Conservation (phyloP, 2,113 vertebrate genomes). For the Cranoglanis bouderius region DNA sequence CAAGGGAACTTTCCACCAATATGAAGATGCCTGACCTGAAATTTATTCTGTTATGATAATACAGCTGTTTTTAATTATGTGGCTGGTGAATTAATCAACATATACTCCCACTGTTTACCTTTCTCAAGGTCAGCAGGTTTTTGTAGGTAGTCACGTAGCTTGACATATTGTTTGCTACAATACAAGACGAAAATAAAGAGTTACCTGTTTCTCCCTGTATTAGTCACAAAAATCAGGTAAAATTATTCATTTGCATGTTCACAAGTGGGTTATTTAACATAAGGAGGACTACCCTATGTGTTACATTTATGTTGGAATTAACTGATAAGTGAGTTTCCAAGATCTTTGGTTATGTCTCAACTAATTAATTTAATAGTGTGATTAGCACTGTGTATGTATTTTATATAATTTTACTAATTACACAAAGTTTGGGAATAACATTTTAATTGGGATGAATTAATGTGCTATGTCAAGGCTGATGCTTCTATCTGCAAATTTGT, state of each 20-base stretch:
- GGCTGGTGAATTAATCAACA: constrained; percentile 49
- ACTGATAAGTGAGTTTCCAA: background rate
- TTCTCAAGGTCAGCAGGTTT: constrained; percentile 41
- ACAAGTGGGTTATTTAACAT: background rate
- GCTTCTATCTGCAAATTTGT: background rate
- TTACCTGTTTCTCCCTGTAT: constrained; percentile 7
- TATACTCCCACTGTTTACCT: constrained; percentile 21
- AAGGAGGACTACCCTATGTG: background rate
- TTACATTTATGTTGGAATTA: background rate
- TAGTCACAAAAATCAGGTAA: constrained; percentile 11
- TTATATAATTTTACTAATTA: constrained; percentile 5
- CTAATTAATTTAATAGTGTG: background rate
- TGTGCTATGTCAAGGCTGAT: background rate
- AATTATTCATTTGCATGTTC: constrained; percentile 18
- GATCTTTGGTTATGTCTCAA: background rate
- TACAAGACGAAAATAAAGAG: background rate
- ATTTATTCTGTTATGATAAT: constrained; percentile 52
- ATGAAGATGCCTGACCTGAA: background rate
- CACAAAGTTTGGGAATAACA: background rate
- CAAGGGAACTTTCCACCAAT: background rate
- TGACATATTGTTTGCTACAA: constrained; percentile 20
- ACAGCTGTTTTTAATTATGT: constrained; percentile 46
- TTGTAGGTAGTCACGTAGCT: constrained; percentile 8
- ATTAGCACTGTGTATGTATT: background rate
- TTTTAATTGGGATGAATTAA: background rate